These are phyloP conservation scores for Vimba vimba DNA, from an alignment of 2,113 vertebrate genomes.

Conservation along the genomic window DNA sequence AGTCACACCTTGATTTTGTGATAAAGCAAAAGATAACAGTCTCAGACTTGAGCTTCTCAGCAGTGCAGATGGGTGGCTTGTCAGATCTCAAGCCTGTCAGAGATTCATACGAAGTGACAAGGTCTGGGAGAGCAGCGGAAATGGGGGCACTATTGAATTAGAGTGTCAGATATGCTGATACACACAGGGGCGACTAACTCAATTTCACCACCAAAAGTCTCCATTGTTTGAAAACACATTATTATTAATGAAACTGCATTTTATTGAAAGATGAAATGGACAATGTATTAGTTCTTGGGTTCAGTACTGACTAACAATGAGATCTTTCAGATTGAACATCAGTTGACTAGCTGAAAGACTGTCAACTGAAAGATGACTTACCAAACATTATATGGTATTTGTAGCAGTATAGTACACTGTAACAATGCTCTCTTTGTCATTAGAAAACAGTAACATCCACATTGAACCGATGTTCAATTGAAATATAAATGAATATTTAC, in stretches of 20 bases:
- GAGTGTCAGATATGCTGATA: constrained; percentile 59
- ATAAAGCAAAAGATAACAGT: constrained; percentile 16
- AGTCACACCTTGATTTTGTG: constrained; percentile 21
- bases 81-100: constrained; percentile 21
- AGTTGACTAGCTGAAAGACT: background rate
- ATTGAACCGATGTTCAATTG: background rate
- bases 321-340: background rate
- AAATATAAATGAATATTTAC: background rate
- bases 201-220: constrained; percentile 45
- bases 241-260: constrained; percentile 51
- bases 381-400: background rate
- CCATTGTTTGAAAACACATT: constrained; percentile 51
- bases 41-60: background rate
- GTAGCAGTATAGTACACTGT: background rate
- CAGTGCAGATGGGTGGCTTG: constrained; percentile 28
- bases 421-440: background rate
- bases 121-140: constrained; percentile 37
- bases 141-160: constrained; percentile 58
- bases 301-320: constrained; percentile 1
- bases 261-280: constrained; percentile 30
- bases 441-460: background rate
- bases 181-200: constrained; percentile 44
- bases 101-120: constrained; percentile 56
- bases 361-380: background rate
- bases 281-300: background rate